phyloP scores from a whole-genome alignment of 2,113 vertebrate species.

The Nycticebus coucang region DNA sequence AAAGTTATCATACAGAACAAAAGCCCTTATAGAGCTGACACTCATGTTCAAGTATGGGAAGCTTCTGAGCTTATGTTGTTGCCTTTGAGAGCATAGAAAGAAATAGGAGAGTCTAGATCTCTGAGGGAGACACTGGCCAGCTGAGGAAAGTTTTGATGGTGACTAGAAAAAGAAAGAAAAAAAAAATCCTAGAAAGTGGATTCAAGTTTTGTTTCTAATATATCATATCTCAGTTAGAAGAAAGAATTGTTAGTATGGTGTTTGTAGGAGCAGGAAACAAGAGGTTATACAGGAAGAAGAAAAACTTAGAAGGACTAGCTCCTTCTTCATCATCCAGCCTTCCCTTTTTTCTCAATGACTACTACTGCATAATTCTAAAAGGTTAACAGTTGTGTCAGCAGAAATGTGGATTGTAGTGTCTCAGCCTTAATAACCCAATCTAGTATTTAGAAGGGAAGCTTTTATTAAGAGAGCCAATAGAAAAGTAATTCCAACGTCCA shows the following conservation, averaged over 20 bases:
- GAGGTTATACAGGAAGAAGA: neutral
- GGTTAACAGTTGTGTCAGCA: neutral
- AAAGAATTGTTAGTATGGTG: neutral
- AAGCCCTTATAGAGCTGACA: neutral
- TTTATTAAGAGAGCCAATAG: neutral
- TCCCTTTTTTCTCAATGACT: neutral
- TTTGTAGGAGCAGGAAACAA: neutral
- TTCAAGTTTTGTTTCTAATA: neutral
- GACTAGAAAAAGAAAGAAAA: neutral
- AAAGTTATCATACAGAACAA: neutral
- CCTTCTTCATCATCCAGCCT: neutral
- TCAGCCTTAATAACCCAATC: neutral
- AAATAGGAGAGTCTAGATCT: neutral
- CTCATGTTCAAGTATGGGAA: neutral
- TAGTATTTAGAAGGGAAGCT: neutral
- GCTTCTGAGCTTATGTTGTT: neutral
- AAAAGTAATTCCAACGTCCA: neutral
- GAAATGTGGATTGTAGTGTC: neutral
- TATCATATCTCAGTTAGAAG: neutral
- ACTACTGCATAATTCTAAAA: neutral
- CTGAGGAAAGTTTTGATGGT: neutral
- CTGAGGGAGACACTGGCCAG: neutral
- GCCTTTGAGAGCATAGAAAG: neutral
- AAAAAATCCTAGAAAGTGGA: neutral
- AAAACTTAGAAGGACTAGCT: neutral